Percentiles rank a stretch among this genome's conserved stretches.
These are phyloP conservation scores for Ostrea edulis DNA, from an alignment of 1,140 invertebrate genomes.

Conservation along the genomic window DNA sequence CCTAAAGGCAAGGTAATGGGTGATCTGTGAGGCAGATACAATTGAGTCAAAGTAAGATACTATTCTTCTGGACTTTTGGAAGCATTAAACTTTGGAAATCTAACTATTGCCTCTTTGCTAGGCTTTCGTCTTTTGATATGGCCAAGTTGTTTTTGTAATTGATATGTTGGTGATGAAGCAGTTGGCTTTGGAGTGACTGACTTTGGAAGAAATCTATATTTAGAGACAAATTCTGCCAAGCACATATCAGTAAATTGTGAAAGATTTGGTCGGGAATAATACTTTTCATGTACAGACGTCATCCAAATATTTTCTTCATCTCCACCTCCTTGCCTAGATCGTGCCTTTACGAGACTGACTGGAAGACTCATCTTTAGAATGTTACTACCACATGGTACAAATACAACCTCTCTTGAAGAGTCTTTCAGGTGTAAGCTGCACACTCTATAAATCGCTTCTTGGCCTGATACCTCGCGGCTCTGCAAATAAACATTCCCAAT, in stretches of 20 bases:
- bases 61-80: not conserved
- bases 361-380: not conserved
- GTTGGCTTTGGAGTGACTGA: not conserved
- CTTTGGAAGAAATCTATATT: not conserved
- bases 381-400: slow-evolving; percentile 45
- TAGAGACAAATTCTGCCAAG: slow-evolving; percentile 13
- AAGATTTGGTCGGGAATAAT: slow-evolving; percentile 4
- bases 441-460: slow-evolving; percentile 52
- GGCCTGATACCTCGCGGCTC: slow-evolving; percentile 49
- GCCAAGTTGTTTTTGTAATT: not conserved
- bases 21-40: slow-evolving; percentile 48
- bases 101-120: not conserved
- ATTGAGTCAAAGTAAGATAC: too few species aligned
- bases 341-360: not conserved
- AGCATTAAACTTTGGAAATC: not conserved
- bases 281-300: slow-evolving; percentile 14
- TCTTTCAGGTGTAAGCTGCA: slow-evolving; percentile 43
- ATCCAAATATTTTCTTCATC: slow-evolving; percentile 40
- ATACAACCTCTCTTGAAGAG: slow-evolving; percentile 42
- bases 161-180: not conserved
- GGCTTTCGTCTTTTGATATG: not conserved
- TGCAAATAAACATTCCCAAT: slow-evolving; percentile 39
- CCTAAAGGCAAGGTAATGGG: slow-evolving; percentile 36
- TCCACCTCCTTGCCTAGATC: not conserved
- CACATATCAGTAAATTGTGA: not conserved